These are phyloP conservation scores for Dolichotis patagonum DNA, from an alignment of 2,113 vertebrate genomes.

Conservation along the genomic window DNA sequence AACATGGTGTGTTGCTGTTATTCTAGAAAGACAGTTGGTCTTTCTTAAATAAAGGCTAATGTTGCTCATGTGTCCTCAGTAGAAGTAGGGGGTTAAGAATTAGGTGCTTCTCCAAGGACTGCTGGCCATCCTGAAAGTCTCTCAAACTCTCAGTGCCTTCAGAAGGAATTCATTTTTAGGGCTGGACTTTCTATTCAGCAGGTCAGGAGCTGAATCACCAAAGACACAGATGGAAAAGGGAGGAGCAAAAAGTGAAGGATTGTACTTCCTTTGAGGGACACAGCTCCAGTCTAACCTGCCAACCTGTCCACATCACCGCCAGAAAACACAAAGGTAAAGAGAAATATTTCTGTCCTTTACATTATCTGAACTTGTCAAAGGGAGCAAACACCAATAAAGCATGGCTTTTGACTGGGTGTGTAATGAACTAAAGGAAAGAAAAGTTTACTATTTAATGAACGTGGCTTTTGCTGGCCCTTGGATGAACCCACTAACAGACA, in stretches of 20 bases:
- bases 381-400: background rate
- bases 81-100: background rate
- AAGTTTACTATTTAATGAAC: background rate
- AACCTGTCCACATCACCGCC: background rate
- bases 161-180: background rate
- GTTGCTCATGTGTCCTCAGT: background rate
- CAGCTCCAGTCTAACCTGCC: background rate
- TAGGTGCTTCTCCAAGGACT: background rate
- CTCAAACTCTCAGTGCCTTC: background rate
- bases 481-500: background rate
- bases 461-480: background rate
- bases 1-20: background rate
- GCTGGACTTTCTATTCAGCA: background rate
- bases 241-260: slow-evolving; percentile 78
- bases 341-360: background rate
- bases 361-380: background rate
- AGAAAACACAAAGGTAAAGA: slow-evolving; percentile 63
- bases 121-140: background rate
- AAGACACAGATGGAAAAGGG: slow-evolving; percentile 67
- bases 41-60: background rate
- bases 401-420: background rate
- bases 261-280: slow-evolving; percentile 68
- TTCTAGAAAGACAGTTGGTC: background rate
- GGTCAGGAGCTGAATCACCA: slow-evolving; percentile 74
- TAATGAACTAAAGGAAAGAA: background rate